Conservation (phyloP, 1,140 invertebrate species). For the Polypedilum vanderplanki region DNA sequence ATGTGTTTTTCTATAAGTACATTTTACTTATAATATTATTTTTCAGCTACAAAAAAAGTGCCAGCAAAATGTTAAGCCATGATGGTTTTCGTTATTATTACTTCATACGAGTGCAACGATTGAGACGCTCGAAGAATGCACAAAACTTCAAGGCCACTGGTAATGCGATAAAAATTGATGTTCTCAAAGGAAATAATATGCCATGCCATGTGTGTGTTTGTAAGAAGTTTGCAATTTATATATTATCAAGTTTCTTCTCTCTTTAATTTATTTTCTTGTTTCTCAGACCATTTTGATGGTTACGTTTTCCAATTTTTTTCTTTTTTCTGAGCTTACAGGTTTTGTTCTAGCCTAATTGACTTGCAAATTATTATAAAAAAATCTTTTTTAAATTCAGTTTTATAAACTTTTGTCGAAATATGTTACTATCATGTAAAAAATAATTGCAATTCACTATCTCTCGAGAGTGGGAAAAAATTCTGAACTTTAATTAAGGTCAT, state of each 20-base stretch:
- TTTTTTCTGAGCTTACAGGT: too few relatives aligned
- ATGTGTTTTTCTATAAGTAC: background rate
- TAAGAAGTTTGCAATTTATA: background rate
- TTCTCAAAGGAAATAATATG: background rate
- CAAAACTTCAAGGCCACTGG: slow-evolving; percentile 2
- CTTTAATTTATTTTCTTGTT: too few relatives aligned
- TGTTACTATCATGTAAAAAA: too few relatives aligned
- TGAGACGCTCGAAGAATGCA: background rate
- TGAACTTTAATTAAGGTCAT: background rate
- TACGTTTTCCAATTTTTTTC: too few relatives aligned
- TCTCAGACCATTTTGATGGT: too few relatives aligned
- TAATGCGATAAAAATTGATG: slow-evolving; percentile 9
- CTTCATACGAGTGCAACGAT: background rate
- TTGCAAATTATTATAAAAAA: too few relatives aligned
- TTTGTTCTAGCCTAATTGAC: too few relatives aligned
- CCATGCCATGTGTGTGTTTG: background rate
- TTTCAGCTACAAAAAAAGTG: background rate
- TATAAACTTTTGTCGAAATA: too few relatives aligned
- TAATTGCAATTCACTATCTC: too few relatives aligned
- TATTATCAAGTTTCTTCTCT: too few relatives aligned
- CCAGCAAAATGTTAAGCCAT: background rate
- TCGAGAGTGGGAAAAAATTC: background rate
- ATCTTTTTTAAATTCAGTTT: too few relatives aligned
- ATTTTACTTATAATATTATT: background rate
- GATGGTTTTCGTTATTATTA: background rate